phyloP scores from a whole-genome alignment of 2,888 invertebrate genomes.

The Thyatira batis region DNA sequence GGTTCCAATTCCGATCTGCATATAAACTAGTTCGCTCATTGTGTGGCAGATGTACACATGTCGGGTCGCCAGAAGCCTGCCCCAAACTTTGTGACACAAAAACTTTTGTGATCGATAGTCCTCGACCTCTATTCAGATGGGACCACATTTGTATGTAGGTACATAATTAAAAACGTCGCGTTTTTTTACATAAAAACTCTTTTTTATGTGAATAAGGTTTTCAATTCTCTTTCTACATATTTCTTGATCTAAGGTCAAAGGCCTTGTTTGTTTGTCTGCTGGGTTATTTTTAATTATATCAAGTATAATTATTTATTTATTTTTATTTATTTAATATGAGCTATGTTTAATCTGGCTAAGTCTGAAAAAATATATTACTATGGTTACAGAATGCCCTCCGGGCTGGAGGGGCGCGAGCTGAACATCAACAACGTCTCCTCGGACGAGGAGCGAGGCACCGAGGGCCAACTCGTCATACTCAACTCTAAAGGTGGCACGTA shows the following conservation, averaged over 20 bases:
- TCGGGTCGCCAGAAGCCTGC: neutral
- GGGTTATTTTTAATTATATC: too few species aligned
- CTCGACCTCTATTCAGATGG: neutral
- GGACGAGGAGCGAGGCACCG: constrained; percentile 67
- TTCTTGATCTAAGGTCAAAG: too few species aligned
- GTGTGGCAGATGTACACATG: neutral
- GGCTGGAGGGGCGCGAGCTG: constrained; percentile 78
- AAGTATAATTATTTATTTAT: neutral
- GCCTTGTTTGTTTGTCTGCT: too few species aligned
- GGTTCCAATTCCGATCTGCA: neutral
- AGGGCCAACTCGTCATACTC: constrained; percentile 71
- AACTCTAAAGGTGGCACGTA: constrained; percentile 84
- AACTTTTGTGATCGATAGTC: neutral
- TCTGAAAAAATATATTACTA: too few species aligned
- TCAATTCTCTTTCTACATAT: too few species aligned
- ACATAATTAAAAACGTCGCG: neutral
- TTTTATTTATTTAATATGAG: neutral
- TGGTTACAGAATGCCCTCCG: constrained; percentile 68
- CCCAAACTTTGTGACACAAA: neutral
- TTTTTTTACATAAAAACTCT: too few species aligned
- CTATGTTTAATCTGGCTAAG: too few species aligned
- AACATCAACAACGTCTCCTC: constrained; percentile 76
- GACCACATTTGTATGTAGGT: neutral
- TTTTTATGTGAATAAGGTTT: too few species aligned
- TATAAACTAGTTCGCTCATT: neutral